phyloP scores from a whole-genome alignment of 2,113 vertebrate species.

The Antennarius striatus region DNA sequence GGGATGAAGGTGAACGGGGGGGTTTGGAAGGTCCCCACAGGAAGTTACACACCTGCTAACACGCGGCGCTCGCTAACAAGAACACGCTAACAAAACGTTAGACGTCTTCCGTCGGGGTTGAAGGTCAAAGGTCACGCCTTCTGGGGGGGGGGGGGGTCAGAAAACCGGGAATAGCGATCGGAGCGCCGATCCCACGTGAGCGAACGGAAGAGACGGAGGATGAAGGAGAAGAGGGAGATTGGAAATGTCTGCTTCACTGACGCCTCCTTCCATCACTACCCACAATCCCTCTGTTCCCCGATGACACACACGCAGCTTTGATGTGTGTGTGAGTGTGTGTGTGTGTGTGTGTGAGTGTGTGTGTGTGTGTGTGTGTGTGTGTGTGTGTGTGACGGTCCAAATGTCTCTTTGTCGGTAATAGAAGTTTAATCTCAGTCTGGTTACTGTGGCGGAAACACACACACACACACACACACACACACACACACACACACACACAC shows the following conservation, averaged over 20 bases:
- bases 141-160: too few relatives aligned
- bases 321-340: constrained; percentile 9
- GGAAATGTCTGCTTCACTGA: constrained; percentile 8
- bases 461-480: background rate
- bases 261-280: constrained; percentile 1
- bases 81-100: too few relatives aligned
- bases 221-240: background rate
- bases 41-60: too few relatives aligned
- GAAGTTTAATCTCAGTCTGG: constrained; percentile 90
- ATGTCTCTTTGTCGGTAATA: constrained; percentile 78
- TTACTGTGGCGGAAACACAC: constrained; percentile 59
- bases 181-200: too few relatives aligned
- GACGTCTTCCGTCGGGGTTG: too few relatives aligned
- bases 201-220: too few relatives aligned
- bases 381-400: constrained; percentile 64
- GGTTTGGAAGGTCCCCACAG: too few relatives aligned
- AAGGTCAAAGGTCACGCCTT: too few relatives aligned
- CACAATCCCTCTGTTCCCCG: constrained; percentile 28
- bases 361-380: constrained; percentile 21
- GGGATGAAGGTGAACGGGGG: too few relatives aligned
- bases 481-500: background rate
- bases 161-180: too few relatives aligned
- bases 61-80: too few relatives aligned
- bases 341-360: constrained; percentile 29
- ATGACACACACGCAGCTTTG: constrained; percentile 15